Percentiles rank a stretch among this genome's conserved stretches.
Conservation (phyloP, 2,888 invertebrate genomes). For the Cancer borealis region DNA sequence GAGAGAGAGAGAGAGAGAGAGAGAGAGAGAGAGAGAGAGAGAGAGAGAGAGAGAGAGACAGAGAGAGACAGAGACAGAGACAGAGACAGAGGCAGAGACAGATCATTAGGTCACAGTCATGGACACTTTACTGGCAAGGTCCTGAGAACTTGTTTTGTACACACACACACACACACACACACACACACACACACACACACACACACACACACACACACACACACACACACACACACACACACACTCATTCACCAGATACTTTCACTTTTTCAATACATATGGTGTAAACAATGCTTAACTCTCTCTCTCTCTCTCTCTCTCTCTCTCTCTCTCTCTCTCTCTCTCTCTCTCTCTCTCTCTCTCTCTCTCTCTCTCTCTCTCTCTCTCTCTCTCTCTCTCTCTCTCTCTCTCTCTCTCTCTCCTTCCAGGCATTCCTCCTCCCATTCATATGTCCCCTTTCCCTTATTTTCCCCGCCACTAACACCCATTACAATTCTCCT, state of each 20-base stretch:
- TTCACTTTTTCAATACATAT: conserved; percentile 12
- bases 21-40: neutral
- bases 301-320: no score
- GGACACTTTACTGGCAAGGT: neutral
- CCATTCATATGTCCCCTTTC: neutral
- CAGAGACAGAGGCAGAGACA: no score
- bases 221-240: neutral
- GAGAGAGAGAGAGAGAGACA: neutral
- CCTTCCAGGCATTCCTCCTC: neutral
- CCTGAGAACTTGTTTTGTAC: no score
- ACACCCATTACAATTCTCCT: no score
- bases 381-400: no score
- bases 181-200: neutral
- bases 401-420: neutral
- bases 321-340: no score
- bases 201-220: neutral
- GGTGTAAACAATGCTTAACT: neutral
- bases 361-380: no score
- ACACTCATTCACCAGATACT: neutral
- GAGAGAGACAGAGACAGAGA: neutral
- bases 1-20: neutral
- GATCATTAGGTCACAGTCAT: conserved; percentile 3
- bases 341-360: no score
- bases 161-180: neutral
- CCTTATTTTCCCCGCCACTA: no score